Base-by-base conservation (phyloP, 2,113 vertebrate genomes). In the Thamnaconus septentrionalis region DNA sequence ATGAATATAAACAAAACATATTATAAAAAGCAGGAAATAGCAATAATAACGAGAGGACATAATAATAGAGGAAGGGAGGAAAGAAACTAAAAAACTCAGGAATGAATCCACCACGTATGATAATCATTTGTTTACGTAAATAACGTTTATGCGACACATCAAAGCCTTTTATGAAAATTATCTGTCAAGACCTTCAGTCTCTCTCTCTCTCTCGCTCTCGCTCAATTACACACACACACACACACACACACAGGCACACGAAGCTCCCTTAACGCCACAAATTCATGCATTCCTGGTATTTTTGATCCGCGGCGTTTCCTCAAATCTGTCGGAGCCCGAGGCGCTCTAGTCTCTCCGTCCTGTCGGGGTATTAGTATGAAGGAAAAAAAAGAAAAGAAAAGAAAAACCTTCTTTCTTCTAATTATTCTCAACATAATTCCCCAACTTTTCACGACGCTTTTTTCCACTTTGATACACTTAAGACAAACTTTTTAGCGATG, bases 41-140 rank as follows among this genome's bases (percentile, higher is more conserved):
- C 18, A 31, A 31, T 31, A 1, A 31, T 31, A 31, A 31, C 18
- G 18, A 31, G 2, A 31, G 18, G 18, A 31, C 18, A 31, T 31
- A 31, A 31, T 31, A 31, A 31, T 31, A 31, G 18, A 31, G 18
- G 18, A 31, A 31, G 18, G 18, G 18, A 31, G 18, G 18, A 31
- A 31, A 31, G 18, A 31, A 31, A 31, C 1, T 31, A 31, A 31
- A 31, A 31, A 31, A 1, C 18, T 31, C 18, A 31, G 18, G 18
- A 31, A 31, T 1, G 18, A 31, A 31, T 31, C 18, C 18, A 31
- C 18, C 18, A 31, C 18, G 18, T 58, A 66, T 70, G 39, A 69
- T 63, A 76, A 79, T 68, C 43, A 71, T 59, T 66, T 77, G 58
- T 82, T 81, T 82, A 70, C 67, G 59, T 51, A 74, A 68, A 79